Evolutionary conservation across 2,888 invertebrate genomes (phyloP).

Genomic region (Calameuta idolon): DNA sequence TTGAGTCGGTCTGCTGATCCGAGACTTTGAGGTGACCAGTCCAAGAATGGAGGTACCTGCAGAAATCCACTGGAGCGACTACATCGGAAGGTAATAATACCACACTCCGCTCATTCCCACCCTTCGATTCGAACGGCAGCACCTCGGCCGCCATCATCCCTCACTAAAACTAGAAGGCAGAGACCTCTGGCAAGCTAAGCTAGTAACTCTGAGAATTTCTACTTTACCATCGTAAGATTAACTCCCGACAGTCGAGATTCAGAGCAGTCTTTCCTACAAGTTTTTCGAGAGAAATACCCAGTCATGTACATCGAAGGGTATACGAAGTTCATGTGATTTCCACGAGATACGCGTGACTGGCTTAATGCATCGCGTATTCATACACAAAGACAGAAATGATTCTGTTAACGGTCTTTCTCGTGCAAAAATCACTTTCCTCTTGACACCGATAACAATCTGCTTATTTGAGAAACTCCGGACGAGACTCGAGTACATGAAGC

Average conservation of each 20-base stretch:
- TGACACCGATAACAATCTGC: slow-evolving; percentile 22
- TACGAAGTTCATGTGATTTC: not conserved
- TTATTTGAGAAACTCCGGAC: not conserved
- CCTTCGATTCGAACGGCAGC: not conserved
- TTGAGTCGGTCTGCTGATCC: not conserved
- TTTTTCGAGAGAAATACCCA: not conserved
- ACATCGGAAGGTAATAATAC: not conserved
- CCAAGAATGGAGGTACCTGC: not conserved
- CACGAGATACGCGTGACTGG: not conserved
- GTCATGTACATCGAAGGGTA: not conserved
- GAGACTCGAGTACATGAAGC: not conserved
- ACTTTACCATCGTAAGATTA: not conserved
- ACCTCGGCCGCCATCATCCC: not conserved
- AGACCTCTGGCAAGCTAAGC: not conserved
- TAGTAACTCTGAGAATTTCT: not conserved
- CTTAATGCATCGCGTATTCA: not conserved
- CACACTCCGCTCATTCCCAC: not conserved
- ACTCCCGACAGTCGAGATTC: not conserved
- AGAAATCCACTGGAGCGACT: not conserved
- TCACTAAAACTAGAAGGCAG: not conserved
- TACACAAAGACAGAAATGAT: not conserved
- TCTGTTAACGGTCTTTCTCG: slow-evolving; percentile 20
- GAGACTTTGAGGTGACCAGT: not conserved
- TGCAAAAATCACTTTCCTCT: slow-evolving; percentile 31
- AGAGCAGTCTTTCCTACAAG: not conserved